Evolutionary conservation across 1,140 invertebrate genomes (phyloP), one percentile per base, ranked within the genome.

Genomic region (Carposina sasakii): DNA sequence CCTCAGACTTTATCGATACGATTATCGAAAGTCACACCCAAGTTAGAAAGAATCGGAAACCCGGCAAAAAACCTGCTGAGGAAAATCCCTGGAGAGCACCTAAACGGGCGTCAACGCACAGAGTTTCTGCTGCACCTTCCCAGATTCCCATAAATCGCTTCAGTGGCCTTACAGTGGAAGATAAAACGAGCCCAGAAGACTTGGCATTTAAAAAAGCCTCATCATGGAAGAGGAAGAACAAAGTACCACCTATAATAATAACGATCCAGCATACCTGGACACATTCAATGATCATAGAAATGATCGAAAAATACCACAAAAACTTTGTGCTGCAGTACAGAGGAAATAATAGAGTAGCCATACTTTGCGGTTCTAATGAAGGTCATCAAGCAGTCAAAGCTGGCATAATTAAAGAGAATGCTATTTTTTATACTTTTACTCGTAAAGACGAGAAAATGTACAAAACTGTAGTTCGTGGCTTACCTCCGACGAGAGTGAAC

Each of bases 371-470:
- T 20, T 24, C 24, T 5, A 15, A 4, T 5, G 16, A 39, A 16
- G 15, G 16, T n/a, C 36, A 39, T n/a, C 15, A 39, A 19, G 36
- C 16, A 19, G n/a, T 39, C 8, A 39, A 39, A 39, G 4, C 3
- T 3, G 36, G 36, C 8, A 15, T 39, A 5, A 3, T 3, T 2
- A 19, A 6, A 10, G 36, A 39, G 8, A 15, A 15, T 5, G 19
- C n/a, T 3, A 3, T 20, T 6, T 39, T 19, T 21, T 19, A 39
- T 15, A 39, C 36, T 5, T 39, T 39, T 39, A 17, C 36, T n/a
- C 36, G 36, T 3, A 39, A 39, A 39, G 36, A 39, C 21, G 36
- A 39, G n/a, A 39, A 21, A n/a, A 20, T 5, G 5, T 39, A 3
- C 4, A 39, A 39, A 21, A 19, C n/a, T 8, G 36, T 39, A 5